A percentile compares a stretch with the other conserved stretches of the same genome.
phyloP scores from a whole-genome alignment of 2,888 invertebrate genomes.

The Lochmaea crataegi region DNA sequence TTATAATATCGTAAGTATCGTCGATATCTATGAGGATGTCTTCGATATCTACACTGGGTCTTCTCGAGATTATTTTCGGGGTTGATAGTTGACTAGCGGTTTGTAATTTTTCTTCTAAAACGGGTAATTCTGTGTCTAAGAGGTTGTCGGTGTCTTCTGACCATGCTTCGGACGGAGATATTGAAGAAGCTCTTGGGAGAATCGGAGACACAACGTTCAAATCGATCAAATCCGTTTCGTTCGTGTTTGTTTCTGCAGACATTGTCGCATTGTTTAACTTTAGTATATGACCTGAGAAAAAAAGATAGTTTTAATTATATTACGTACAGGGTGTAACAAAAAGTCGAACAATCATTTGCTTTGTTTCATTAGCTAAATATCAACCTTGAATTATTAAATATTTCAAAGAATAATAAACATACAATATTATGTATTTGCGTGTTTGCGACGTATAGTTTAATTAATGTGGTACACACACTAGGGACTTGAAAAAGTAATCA shows the following conservation, averaged over 20 bases:
- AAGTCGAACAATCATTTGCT: not conserved
- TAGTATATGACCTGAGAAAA: constrained; percentile 50
- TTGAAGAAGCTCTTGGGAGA: constrained; percentile 49
- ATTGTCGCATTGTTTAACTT: constrained; percentile 42
- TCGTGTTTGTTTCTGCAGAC: constrained; percentile 45
- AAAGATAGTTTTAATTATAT: not conserved
- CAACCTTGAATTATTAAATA: not conserved
- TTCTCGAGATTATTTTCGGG: constrained; percentile 37
- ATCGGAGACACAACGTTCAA: constrained; percentile 59
- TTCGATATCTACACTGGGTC: constrained; percentile 59
- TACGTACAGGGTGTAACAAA: not conserved
- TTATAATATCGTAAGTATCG: constrained; percentile 39
- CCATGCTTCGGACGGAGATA: constrained; percentile 35
- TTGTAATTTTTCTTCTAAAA: constrained; percentile 60
- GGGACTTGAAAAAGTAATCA: not conserved
- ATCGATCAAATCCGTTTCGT: constrained; percentile 60
- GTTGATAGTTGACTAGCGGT: constrained; percentile 46
- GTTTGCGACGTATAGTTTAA: not conserved
- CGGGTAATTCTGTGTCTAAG: constrained; percentile 61
- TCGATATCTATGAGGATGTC: constrained; percentile 62
- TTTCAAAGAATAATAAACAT: not conserved
- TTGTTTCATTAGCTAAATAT: no score
- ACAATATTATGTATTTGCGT: no score
- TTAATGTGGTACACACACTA: not conserved
- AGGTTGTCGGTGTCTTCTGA: constrained; percentile 56